A percentile compares a stretch with the other conserved stretches of the same genome.
phyloP scores from a whole-genome alignment of 2,888 invertebrate species.

The Sceliomorpha sp. region DNA sequence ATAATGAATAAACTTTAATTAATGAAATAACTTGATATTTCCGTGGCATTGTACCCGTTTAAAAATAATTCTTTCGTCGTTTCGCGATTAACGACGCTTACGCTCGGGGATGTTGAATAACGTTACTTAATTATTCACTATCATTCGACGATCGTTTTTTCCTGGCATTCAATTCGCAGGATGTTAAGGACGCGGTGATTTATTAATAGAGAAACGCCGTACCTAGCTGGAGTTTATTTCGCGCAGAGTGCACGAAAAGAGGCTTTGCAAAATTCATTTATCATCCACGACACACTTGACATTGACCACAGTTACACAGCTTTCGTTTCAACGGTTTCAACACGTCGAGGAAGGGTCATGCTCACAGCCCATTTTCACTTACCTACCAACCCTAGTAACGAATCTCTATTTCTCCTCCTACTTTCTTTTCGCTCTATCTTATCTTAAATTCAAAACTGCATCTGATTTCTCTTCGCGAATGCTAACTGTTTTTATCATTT shows the following conservation, averaged over 20 bases:
- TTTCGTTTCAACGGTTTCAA: conserved; percentile 46
- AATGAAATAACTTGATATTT: too few species aligned
- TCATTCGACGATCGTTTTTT: too few species aligned
- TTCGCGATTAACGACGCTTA: too few species aligned
- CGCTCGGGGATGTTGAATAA: too few species aligned
- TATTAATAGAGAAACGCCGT: neutral
- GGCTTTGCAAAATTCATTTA: conserved; percentile 36
- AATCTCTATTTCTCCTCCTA: conserved; percentile 59
- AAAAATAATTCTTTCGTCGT: too few species aligned
- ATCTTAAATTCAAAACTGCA: conserved; percentile 21
- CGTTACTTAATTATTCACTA: too few species aligned
- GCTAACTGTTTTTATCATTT: too few species aligned
- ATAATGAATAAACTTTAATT: too few species aligned
- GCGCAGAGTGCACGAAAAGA: conserved; percentile 19
- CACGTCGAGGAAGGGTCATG: conserved; percentile 55
- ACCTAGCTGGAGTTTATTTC: conserved; percentile 27
- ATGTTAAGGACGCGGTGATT: too few species aligned
- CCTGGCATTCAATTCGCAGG: too few species aligned
- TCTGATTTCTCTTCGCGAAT: neutral
- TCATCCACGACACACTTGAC: conserved; percentile 54
- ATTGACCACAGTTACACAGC: conserved; percentile 49
- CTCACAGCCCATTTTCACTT: conserved; percentile 57
- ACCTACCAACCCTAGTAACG: conserved; percentile 61
- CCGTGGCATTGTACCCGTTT: too few species aligned
- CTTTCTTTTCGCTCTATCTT: conserved; percentile 49